These are phyloP conservation scores for Leptogaster cylindrica DNA, from an alignment of 2,888 invertebrate genomes.

Conservation along the genomic window DNA sequence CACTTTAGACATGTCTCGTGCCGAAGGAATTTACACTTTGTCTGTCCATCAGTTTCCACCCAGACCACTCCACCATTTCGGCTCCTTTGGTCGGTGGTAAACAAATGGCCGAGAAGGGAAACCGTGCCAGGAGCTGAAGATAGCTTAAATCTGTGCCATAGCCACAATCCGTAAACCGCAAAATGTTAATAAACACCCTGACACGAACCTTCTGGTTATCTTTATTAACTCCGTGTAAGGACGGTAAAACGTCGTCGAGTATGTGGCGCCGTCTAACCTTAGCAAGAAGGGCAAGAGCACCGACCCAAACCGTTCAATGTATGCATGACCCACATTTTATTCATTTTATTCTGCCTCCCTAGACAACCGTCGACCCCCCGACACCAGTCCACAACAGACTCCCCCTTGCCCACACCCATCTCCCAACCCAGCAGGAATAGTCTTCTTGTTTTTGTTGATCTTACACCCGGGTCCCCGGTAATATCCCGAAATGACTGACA, in stretches of 20 bases:
- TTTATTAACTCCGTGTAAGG: not conserved
- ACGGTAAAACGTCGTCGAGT: not conserved
- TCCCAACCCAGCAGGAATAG: conserved; percentile 7
- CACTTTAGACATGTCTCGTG: conserved; percentile 28
- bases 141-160: not conserved
- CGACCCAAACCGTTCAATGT: conserved; percentile 17
- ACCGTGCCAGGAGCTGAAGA: not conserved
- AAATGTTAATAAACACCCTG: conserved; percentile 21
- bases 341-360: conserved; percentile 41
- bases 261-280: conserved; percentile 12
- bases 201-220: not conserved
- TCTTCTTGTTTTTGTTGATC: conserved; percentile 19
- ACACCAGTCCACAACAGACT: too few relatives aligned
- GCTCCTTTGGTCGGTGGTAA: not conserved
- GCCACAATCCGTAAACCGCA: conserved; percentile 24
- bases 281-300: conserved; percentile 7
- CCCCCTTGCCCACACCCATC: too few relatives aligned
- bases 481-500: conserved; percentile 38
- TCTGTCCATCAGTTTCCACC: conserved; percentile 26
- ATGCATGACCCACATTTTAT: conserved; percentile 43
- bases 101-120: not conserved
- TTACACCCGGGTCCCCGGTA: not conserved
- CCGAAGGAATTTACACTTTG: conserved; percentile 34
- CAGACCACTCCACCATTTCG: not conserved
- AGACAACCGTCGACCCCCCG: conserved; percentile 28